Evolutionary conservation across 2,113 vertebrate species (phyloP), one percentile per base, ranked within the genome.

Genomic region (Trinectes maculatus): DNA sequence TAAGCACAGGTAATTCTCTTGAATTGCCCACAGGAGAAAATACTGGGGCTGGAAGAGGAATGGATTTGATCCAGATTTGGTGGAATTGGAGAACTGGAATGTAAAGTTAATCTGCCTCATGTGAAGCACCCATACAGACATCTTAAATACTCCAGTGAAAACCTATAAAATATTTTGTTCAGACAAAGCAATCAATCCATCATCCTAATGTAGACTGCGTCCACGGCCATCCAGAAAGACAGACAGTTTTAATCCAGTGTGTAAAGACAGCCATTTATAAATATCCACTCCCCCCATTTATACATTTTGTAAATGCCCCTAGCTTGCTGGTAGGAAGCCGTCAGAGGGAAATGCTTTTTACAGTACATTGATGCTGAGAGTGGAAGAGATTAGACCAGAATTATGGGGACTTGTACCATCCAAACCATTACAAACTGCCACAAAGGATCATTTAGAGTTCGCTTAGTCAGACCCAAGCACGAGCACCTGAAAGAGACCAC

Each of bases 91-190:
- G 24, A 74, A 58, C 22, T 33, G 71, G 74, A 86, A 77, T 43
- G 69, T 71, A 5, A 76, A 60, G 33, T 67, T 12, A n/a, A 47
- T 69, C 54, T 33, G 47, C 58, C 72, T 70, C 52, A 9, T 22
- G 44, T 83, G 77, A 87, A 87, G 89, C 90, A 90, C 89, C 88
- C 87, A 87, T 77, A 88, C 65, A 18, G 34, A 64, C 67, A 74
- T 79, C 67, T 87, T 85, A 77, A 89, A 87, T 72, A 88, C 83
- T 92, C 91, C 91, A 92, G 90, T 92, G 91, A 90, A 87, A 84
- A 87, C 46, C 61, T 77, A 61, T 21, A 49, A 72, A 36, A 83
- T 3, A 6, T 29, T 52, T 64, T 61, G 34, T 55, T 46, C 58
- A 59, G 37, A 63, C 29, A 22, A 77, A 82, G 66, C 83, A 62